Base-by-base conservation (phyloP, 2,113 vertebrate genomes). In the Dipodomys spectabilis region DNA sequence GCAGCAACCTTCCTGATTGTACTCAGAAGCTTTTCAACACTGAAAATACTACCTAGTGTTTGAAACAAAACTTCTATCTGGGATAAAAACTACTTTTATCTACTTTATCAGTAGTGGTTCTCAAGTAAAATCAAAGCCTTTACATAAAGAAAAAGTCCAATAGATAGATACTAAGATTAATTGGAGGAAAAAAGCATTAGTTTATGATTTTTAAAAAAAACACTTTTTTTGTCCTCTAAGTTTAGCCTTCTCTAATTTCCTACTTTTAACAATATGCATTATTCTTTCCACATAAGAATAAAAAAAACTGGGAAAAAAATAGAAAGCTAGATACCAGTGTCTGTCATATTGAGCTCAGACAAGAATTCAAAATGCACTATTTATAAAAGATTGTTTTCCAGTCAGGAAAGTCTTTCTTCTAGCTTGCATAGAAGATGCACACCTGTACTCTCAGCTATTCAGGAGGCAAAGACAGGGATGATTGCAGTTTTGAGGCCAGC, bases 91-190 rank as follows among this genome's bases (percentile, higher is more conserved):
- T 60, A 60, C 27, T 88, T 68, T 86, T 18, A 57, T 13, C 53
- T 57, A 57, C 53, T 57, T 57, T 71, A 89, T 68, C 71, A 86
- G 19, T 1, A 86, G 16, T 89, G n/a, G 72, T 68, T 95, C 9
- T 49, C 19, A 72, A 81, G 28, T 39, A 82, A 95, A 96, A 91
- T 83, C 10, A 32, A 92, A 94, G 62, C 72, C 39, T 49, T 15
- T 62, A 9, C 2, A 44, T 27, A 74, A 2, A 30, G 23, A 32
- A 88, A 19, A 80, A 60, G 13, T 22, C n/a, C 57, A 69, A 13
- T 11, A 92, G 10, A 62, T 72, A 64, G 10, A 62, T 72, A 64
- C 68, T 5, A 77, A 12, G 35, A 68, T 57, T 69, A 80, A 92
- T 0, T 39, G 8, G 12, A 75, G 15, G 32, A 15, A 8, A 22